phyloP scores from a whole-genome alignment of 2,888 invertebrate genomes.

The Protula sp. region DNA sequence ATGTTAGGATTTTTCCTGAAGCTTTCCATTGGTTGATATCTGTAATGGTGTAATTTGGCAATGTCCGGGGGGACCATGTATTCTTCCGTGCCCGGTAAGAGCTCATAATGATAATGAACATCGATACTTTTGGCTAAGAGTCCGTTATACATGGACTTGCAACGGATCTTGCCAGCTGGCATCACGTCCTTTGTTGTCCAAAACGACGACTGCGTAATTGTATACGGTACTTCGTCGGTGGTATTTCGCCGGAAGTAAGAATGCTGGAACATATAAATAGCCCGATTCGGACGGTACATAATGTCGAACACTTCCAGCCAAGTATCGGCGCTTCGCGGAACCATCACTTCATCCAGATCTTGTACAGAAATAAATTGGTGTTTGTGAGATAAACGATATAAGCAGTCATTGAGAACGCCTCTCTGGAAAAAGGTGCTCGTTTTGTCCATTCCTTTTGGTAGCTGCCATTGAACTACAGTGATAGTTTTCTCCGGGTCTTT shows the following conservation, averaged over 20 bases:
- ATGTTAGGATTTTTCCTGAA: constrained; percentile 13
- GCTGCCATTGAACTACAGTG: constrained; percentile 15
- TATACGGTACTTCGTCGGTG: constrained; percentile 2
- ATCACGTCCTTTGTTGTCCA: constrained; percentile 15
- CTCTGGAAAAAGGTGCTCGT: constrained; percentile 13
- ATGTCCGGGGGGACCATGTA: constrained; percentile 16
- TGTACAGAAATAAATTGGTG: constrained; percentile 13
- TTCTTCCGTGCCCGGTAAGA: constrained; percentile 9
- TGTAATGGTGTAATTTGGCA: constrained; percentile 20
- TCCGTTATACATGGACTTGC: constrained; percentile 21
- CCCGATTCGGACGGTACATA: constrained; percentile 9
- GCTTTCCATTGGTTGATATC: constrained; percentile 13
- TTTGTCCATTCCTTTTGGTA: constrained; percentile 1
- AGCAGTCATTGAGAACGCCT: constrained; percentile 20
- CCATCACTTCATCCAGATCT: constrained; percentile 20
- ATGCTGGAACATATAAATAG: constrained; percentile 21
- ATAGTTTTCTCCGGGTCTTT: constrained; percentile 1
- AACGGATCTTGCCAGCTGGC: constrained; percentile 21
- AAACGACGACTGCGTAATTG: constrained; percentile 17
- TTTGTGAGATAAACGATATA: constrained; percentile 14
- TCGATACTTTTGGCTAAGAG: constrained; percentile 11
- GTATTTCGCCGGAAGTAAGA: constrained; percentile 17
- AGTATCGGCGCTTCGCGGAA: constrained; percentile 9
- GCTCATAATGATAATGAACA: constrained; percentile 18
- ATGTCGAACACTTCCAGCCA: constrained; percentile 12